These are phyloP conservation scores for Furcifer pardalis DNA, from an alignment of 2,797 vertebrate species.

Conservation along the genomic window DNA sequence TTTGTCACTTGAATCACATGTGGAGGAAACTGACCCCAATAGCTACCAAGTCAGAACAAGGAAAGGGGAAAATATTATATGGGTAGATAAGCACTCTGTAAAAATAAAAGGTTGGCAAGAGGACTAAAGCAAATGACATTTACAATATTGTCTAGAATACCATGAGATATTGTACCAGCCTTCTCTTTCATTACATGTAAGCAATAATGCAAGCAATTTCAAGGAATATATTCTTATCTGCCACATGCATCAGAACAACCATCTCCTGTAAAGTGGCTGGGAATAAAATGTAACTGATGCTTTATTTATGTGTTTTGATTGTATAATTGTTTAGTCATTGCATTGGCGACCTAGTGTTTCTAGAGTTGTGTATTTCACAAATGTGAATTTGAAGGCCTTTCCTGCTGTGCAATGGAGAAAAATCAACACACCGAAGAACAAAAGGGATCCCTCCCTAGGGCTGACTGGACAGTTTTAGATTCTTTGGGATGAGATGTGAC, in stretches of 20 bases:
- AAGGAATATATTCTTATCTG: neutral
- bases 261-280: neutral
- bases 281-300: constrained; percentile 25
- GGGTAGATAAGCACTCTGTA: constrained; percentile 15
- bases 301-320: constrained; percentile 55
- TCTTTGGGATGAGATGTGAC: constrained; percentile 45
- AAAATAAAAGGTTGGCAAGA: constrained; percentile 13
- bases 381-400: constrained; percentile 51
- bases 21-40: constrained; percentile 27
- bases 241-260: neutral
- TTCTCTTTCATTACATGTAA: constrained; percentile 15
- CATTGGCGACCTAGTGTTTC: constrained; percentile 23
- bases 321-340: constrained; percentile 48
- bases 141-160: constrained; percentile 16
- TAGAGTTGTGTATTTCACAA: constrained; percentile 57
- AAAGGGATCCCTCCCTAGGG: constrained; percentile 55
- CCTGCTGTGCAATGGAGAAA: constrained; percentile 56
- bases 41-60: constrained; percentile 26
- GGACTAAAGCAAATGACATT: neutral
- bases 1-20: neutral
- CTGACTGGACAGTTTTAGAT: constrained; percentile 61
- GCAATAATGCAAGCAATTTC: constrained; percentile 25
- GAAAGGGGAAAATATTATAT: constrained; percentile 25
- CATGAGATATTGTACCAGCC: neutral
- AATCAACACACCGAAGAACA: constrained; percentile 50